Evolutionary conservation across 2,797 vertebrate species (phyloP).

Genomic region (Sebastes matsubarae): DNA sequence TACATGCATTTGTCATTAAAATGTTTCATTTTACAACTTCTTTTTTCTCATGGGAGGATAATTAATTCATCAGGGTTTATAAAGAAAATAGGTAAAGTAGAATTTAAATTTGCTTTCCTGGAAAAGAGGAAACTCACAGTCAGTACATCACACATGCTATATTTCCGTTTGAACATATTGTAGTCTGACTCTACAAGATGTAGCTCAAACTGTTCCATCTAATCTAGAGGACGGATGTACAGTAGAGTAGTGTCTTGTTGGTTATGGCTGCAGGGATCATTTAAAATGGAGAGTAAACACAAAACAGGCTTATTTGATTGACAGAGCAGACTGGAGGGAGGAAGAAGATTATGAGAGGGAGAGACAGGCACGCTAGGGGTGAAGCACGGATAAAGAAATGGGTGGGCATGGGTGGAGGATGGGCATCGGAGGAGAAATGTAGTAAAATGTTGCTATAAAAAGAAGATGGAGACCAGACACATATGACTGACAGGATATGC

Average conservation of each 20-base stretch:
- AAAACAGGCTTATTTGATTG: conserved; percentile 74
- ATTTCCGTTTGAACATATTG: background rate
- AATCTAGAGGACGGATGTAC: conserved; percentile 13
- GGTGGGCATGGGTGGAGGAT: background rate
- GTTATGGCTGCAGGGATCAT: conserved; percentile 44
- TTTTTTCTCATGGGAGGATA: background rate
- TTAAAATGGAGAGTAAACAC: conserved; percentile 51
- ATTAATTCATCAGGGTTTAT: background rate
- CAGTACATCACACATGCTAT: background rate
- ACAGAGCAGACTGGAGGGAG: conserved; percentile 57
- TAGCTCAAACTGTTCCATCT: background rate
- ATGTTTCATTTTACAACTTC: background rate
- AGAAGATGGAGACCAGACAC: conserved; percentile 14
- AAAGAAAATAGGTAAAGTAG: background rate
- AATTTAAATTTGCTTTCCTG: background rate
- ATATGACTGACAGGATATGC: conserved; percentile 51
- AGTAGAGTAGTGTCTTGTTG: conserved; percentile 5
- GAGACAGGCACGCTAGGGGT: background rate
- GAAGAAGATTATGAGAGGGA: conserved; percentile 26
- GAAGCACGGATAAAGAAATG: conserved; percentile 11
- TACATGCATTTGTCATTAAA: background rate
- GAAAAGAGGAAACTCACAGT: background rate
- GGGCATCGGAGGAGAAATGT: background rate
- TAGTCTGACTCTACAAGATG: background rate
- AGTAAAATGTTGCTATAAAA: conserved; percentile 28